Percentiles rank a stretch among this genome's conserved stretches.
Evolutionary conservation across 2,113 vertebrate species (phyloP).

Genomic region (Rhinopomastus cyanomelas): DNA sequence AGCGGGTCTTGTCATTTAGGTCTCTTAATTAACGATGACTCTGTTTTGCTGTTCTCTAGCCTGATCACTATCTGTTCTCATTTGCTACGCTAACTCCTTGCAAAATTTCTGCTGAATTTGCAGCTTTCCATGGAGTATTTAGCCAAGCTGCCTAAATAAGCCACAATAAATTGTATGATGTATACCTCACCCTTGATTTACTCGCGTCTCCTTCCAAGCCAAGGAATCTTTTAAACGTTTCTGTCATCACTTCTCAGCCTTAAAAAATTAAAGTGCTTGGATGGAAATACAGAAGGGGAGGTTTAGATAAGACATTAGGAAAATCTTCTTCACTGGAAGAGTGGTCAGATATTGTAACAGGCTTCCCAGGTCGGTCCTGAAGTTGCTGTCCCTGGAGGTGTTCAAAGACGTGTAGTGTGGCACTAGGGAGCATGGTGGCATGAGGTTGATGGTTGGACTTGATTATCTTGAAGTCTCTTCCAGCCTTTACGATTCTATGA

Average conservation of each 20-base stretch:
- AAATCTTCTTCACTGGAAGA: too few species aligned
- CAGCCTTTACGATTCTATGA: too few species aligned
- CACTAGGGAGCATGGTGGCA: too few species aligned
- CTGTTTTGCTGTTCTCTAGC: constrained; percentile 28
- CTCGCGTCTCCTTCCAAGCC: not conserved
- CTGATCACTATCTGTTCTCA: constrained; percentile 50
- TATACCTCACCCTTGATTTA: constrained; percentile 29
- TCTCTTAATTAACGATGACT: constrained; percentile 57
- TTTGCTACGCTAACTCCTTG: constrained; percentile 1
- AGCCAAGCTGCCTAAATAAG: constrained; percentile 35
- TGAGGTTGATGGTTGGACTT: too few species aligned
- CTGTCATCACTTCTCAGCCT: constrained; percentile 8
- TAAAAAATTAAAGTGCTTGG: constrained; percentile 19
- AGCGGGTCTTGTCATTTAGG: not conserved
- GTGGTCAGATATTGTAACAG: too few species aligned
- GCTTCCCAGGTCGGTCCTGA: too few species aligned
- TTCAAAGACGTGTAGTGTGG: too few species aligned
- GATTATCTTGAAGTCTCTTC: too few species aligned
- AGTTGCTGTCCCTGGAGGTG: too few species aligned
- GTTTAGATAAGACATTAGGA: too few species aligned
- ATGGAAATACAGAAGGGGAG: not conserved
- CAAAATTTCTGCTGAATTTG: constrained; percentile 41
- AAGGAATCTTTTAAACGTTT: constrained; percentile 2
- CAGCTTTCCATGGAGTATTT: constrained; percentile 28
- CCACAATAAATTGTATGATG: not conserved